Conservation (phyloP, 1,140 invertebrate species). For the Eurosta solidaginis region DNA sequence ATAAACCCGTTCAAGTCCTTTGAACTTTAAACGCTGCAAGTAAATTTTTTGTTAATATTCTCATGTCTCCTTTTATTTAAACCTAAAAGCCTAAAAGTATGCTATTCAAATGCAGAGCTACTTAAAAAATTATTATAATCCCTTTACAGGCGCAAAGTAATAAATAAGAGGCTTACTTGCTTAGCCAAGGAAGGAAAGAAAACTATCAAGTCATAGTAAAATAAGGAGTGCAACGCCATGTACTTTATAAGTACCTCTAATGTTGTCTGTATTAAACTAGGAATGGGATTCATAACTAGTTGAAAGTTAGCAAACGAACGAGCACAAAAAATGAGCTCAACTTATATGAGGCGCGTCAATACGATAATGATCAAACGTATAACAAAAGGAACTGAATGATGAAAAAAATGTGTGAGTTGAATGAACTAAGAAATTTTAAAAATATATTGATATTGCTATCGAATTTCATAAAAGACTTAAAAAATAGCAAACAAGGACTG, state of each 20-base stretch:
- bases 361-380: neutral
- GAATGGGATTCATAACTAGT: neutral
- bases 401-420: neutral
- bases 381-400: neutral
- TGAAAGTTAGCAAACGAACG: neutral
- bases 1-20: too few species aligned
- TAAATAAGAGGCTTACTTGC: neutral
- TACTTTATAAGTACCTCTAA: too few species aligned
- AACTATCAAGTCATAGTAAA: neutral
- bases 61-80: too few species aligned
- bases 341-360: neutral
- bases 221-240: too few species aligned
- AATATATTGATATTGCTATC: neutral
- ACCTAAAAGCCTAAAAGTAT: neutral
- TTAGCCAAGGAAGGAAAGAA: neutral
- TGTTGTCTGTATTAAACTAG: neutral
- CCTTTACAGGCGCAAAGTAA: neutral
- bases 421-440: neutral
- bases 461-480: neutral
- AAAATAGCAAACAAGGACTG: neutral
- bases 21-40: too few species aligned
- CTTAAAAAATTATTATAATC: neutral
- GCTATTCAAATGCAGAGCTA: neutral
- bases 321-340: neutral
- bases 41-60: too few species aligned